phyloP scores from a whole-genome alignment of 2,888 invertebrate species.

The Apeira syringaria region DNA sequence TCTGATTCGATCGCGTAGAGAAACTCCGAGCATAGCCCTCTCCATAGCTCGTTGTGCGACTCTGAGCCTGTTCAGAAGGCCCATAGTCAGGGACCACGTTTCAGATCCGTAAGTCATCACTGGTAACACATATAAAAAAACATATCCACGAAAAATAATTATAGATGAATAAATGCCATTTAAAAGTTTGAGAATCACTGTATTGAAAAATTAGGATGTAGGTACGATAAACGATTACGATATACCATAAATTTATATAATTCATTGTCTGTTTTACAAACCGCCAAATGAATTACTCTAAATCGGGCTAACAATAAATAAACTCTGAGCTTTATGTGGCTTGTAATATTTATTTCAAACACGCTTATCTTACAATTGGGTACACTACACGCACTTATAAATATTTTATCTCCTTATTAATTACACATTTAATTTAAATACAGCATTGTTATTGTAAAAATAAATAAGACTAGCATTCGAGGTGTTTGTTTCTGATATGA shows the following conservation, averaged over 20 bases:
- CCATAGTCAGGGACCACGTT: no score
- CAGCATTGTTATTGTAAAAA: constrained; percentile 9
- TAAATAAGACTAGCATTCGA: constrained; percentile 34
- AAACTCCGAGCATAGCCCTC: no score
- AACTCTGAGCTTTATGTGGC: constrained; percentile 4
- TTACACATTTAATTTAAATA: constrained; percentile 14
- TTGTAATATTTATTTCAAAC: constrained; percentile 25
- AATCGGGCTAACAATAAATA: constrained; percentile 7
- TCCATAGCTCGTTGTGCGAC: no score
- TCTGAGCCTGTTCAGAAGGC: no score
- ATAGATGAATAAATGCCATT: no score
- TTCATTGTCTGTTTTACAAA: constrained; percentile 24
- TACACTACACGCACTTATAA: constrained; percentile 4
- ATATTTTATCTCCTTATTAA: constrained; percentile 1
- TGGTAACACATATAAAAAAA: no score
- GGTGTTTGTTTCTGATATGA: constrained; percentile 17
- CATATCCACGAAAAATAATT: no score
- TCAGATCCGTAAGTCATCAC: no score
- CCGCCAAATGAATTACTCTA: constrained; percentile 11
- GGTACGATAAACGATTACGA: constrained; percentile 2
- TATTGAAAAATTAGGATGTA: constrained; percentile 3
- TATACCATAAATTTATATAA: constrained; percentile 30
- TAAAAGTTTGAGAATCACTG: neutral
- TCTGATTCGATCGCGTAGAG: no score
- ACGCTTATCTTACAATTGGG: constrained; percentile 15